Percentiles rank a stretch among this genome's conserved stretches.
These are phyloP conservation scores for Orientallactaga bullata DNA, from an alignment of 2,113 vertebrate species.

Conservation along the genomic window DNA sequence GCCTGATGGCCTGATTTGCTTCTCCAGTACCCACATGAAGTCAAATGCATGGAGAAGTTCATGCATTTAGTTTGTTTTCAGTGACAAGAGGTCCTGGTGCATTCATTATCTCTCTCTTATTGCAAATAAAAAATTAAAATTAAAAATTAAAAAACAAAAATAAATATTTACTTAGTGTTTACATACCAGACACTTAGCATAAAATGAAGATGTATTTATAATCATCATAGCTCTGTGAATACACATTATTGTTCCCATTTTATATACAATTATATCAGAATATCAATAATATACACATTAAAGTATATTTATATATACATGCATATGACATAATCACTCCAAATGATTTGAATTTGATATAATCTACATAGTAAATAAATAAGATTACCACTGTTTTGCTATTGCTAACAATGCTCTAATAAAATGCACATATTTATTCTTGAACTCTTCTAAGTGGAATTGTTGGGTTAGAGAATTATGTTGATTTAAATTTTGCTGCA, in stretches of 20 bases:
- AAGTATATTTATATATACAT: neutral
- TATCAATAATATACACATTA: neutral
- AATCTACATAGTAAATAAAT: neutral
- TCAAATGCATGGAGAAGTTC: too few relatives aligned
- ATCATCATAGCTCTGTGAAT: neutral
- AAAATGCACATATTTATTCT: neutral
- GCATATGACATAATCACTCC: neutral
- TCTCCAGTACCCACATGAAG: too few relatives aligned
- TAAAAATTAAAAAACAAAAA: neutral
- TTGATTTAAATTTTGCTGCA: constrained; percentile 23
- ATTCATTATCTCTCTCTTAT: too few relatives aligned
- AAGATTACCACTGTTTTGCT: neutral
- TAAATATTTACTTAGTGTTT: neutral
- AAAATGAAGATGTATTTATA: constrained; percentile 19
- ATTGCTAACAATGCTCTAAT: neutral
- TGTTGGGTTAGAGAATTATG: neutral
- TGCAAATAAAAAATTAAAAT: too few relatives aligned
- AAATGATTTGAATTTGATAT: constrained; percentile 37
- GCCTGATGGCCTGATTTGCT: too few relatives aligned
- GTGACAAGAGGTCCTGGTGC: too few relatives aligned
- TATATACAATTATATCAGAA: neutral
- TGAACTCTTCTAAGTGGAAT: neutral
- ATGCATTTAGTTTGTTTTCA: too few relatives aligned
- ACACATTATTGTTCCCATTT: neutral
- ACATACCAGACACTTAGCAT: neutral